Base-by-base conservation (phyloP, 2,888 invertebrate species). In the Aleiodes testaceus region DNA sequence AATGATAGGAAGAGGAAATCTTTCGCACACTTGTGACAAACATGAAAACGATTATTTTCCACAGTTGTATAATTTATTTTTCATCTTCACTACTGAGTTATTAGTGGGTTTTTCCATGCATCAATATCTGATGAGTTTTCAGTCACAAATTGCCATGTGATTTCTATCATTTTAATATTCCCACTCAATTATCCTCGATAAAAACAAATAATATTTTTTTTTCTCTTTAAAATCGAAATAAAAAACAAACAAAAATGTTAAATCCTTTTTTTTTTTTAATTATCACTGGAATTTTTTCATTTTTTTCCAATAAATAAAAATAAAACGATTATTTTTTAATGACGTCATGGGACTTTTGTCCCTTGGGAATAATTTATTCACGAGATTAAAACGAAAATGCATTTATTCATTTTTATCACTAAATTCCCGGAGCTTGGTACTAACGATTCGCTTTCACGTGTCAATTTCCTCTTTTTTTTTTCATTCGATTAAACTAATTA, bases 401-500 rank as follows among this genome's bases (percentile, higher is more conserved):
- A 18, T 59, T 59, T n/a, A 59, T 42, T 59, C 5, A 1, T 16
- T 36, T 5, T 59, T 59, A 59, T 59, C 59, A 36, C 59, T 9
- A 36, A 59, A 59, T 42, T 59, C 59, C 18, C 18, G 59, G 36
- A 36, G 42, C 59, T 42, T 59, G 59, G 36, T 12, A 59, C 42
- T 59, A 59, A 59, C 59, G 18, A 59, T 42, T 12, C 42, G 16
- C 16, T 59, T 59, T 9, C 42, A 59, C 59, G 18, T 59, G 59
- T 42, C 18, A 59, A 3, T 16, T 36, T 59, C 42, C 42, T 42
- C 6, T 1, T 16, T 18, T 18, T 18, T 36, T 11, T 11, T 50
- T 18, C 1, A 5, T 20, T 42, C 59, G 5, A 26, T 26, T 26
- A 26, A 26, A 26, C 5, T 2, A 26, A 26, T 26, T 26, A 2